Evolutionary conservation across 2,113 vertebrate species (phyloP).

Genomic region (Acanthisitta chloris): DNA sequence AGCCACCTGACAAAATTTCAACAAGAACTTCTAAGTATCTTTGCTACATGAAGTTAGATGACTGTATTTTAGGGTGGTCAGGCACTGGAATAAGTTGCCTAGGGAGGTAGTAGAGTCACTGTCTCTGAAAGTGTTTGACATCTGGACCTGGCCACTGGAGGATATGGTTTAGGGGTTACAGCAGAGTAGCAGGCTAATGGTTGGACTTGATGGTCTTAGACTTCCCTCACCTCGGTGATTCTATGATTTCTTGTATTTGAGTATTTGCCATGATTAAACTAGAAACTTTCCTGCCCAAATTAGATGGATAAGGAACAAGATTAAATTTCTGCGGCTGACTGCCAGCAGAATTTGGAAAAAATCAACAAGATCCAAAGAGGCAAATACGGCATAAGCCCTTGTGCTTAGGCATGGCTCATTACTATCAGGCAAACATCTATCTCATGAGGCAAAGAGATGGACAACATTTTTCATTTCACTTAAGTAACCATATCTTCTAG

Average conservation of each 20-base stretch:
- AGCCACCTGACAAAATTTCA: background rate
- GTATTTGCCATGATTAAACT: background rate
- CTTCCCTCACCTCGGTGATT: no score
- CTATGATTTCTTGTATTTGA: background rate
- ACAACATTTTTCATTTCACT: background rate
- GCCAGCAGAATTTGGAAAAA: background rate
- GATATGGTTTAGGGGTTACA: no score
- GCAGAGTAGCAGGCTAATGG: no score
- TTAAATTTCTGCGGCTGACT: background rate
- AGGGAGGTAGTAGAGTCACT: no score
- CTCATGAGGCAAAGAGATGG: background rate
- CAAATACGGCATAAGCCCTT: background rate
- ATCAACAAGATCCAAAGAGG: background rate
- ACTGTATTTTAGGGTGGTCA: no score
- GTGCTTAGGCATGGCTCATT: background rate
- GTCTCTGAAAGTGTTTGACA: no score
- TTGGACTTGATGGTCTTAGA: no score
- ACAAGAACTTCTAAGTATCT: background rate
- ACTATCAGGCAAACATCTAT: background rate
- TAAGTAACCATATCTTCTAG: background rate
- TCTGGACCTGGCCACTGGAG: no score
- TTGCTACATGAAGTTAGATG: background rate
- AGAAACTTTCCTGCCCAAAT: background rate
- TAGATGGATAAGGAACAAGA: background rate
- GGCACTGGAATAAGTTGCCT: no score